Base-by-base conservation (phyloP, 2,113 vertebrate species). In the Pelobates fuscus region DNA sequence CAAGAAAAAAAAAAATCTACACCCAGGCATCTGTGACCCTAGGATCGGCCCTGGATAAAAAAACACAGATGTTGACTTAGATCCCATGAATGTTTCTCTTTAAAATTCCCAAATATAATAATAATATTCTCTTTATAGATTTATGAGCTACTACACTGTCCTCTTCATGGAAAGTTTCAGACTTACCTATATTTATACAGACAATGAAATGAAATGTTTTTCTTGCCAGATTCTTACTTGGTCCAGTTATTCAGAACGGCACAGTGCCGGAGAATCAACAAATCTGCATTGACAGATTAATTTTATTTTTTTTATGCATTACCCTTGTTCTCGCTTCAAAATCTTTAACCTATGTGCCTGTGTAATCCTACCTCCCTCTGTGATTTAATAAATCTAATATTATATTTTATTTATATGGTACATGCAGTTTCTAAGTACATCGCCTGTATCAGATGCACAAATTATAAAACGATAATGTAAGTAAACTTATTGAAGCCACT, bases 321-420 rank as follows among this genome's bases (percentile, higher is more conserved):
- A 24, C 20, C 21, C 27, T 57, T 68, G 66, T 68, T 24, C 52
- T 58, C 52, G 23, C 67, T 58, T 69, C 67, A 69, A 69, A 69
- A 49, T 11, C 52, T 69, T 58, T 69, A 69, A 69, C 49, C 67
- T 69, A 43, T 49, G 21, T 58, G 12, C 49, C 21, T 29, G 52
- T 30, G 55, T 69, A 69, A 58, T 57, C 52, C 29, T 23, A 23
- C 52, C 67, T 57, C 67, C 49, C 55, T 57, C 67, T 58, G 67
- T 57, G 67, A 69, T 69, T 23, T 69, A 37, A 69, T 69, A 69
- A 69, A 69, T 57, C 29, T 69, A 55, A 68, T 68, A 59, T 70
- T 70, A 58, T 70, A 27, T 70, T 70, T 70, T 70, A 70, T 70
- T 70, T 58, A 58, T 59, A 54, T 54, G 10, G 1, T 70, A 43